phyloP scores from a whole-genome alignment of 2,113 vertebrate species.

The Xiphophorus couchianus region DNA sequence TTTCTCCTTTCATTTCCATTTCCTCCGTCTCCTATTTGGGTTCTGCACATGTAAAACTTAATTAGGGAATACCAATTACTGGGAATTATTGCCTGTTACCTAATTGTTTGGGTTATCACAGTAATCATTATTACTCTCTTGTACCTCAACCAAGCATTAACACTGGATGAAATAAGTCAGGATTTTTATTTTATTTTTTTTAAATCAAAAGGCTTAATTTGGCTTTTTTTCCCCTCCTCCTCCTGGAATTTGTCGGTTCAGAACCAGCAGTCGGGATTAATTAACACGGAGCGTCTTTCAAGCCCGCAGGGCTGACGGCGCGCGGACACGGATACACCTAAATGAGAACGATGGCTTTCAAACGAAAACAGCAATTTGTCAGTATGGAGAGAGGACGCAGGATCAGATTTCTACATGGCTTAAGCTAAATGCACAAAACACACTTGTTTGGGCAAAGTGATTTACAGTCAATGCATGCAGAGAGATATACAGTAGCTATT shows the following conservation, averaged over 20 bases:
- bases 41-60: slow-evolving; percentile 68
- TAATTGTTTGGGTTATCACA: slow-evolving; percentile 69
- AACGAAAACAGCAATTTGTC: slow-evolving; percentile 26
- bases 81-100: slow-evolving; percentile 74
- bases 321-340: slow-evolving; percentile 22
- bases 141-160: slow-evolving; percentile 37
- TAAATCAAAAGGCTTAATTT: slow-evolving; percentile 26
- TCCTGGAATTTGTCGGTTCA: slow-evolving; percentile 6
- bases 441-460: slow-evolving; percentile 32
- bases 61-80: slow-evolving; percentile 76
- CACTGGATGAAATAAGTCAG: slow-evolving; percentile 46
- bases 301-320: slow-evolving; percentile 28
- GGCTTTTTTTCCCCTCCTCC: not conserved
- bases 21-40: slow-evolving; percentile 50
- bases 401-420: not conserved
- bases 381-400: not conserved
- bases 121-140: slow-evolving; percentile 60
- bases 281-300: slow-evolving; percentile 50
- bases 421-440: slow-evolving; percentile 8
- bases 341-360: slow-evolving; percentile 17
- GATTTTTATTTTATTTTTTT: slow-evolving; percentile 13
- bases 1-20: slow-evolving; percentile 62
- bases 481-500: not conserved
- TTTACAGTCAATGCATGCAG: slow-evolving; percentile 26
- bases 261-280: slow-evolving; percentile 53